Evolutionary conservation across 2,888 invertebrate species (phyloP).

Genomic region (Julus scanicus): DNA sequence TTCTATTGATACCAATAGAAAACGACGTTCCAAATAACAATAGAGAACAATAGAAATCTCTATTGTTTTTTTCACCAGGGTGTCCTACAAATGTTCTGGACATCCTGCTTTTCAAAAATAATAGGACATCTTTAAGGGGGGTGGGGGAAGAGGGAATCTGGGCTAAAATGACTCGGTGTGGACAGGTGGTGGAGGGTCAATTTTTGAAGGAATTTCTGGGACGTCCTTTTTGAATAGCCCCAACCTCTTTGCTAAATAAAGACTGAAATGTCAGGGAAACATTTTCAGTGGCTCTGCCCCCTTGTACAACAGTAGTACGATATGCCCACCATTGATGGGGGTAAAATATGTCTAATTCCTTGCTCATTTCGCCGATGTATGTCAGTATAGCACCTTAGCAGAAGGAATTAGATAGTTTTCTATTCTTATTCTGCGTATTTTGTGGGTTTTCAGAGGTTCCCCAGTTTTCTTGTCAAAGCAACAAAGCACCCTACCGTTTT

Average conservation of each 20-base stretch:
- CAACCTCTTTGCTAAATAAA: neutral
- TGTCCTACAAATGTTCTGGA: too few species aligned
- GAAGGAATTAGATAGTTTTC: neutral
- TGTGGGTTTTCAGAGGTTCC: neutral
- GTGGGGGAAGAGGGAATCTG: too few species aligned
- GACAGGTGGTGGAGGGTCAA: too few species aligned
- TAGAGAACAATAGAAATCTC: too few species aligned
- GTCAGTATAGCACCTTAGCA: neutral
- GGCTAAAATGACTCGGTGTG: too few species aligned
- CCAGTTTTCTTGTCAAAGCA: constrained; percentile 35
- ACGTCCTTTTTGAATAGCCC: neutral
- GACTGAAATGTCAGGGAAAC: neutral
- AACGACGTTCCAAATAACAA: too few species aligned
- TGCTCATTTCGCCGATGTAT: constrained; percentile 37
- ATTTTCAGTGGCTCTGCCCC: neutral
- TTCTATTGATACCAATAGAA: too few species aligned
- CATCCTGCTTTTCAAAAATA: too few species aligned
- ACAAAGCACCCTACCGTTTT: constrained; percentile 45
- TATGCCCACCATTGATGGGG: neutral
- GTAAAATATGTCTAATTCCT: constrained; percentile 43
- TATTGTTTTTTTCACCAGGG: too few species aligned
- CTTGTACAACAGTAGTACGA: neutral
- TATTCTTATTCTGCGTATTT: neutral
- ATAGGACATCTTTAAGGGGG: too few species aligned
- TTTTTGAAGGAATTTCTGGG: neutral